Conservation (phyloP, 2,113 vertebrate genomes). For the Colius striatus region DNA sequence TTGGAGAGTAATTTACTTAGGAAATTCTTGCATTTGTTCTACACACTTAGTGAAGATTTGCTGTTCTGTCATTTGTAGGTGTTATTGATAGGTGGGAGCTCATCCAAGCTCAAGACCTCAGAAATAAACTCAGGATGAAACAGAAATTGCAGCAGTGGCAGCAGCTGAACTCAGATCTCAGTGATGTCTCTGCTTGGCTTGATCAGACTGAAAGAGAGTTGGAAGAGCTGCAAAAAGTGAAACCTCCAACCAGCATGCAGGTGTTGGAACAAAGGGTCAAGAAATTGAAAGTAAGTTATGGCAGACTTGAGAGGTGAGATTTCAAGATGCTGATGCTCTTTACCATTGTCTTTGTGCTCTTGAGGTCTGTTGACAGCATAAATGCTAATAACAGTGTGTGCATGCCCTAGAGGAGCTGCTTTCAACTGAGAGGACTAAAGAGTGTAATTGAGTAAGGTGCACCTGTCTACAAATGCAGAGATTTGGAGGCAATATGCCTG, state of each 20-base stretch:
- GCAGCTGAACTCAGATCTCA: constrained; percentile 84
- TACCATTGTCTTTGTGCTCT: neutral
- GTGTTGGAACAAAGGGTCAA: constrained; percentile 78
- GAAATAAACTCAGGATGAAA: constrained; percentile 68
- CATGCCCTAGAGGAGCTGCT: neutral
- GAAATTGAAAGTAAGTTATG: constrained; percentile 81
- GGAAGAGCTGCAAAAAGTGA: constrained; percentile 71
- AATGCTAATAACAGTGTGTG: neutral
- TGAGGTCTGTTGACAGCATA: neutral
- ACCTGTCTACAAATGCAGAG: neutral
- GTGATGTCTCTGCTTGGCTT: constrained; percentile 83
- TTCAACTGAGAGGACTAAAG: neutral
- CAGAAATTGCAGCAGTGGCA: constrained; percentile 81
- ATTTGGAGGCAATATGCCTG: neutral
- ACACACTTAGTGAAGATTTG: neutral
- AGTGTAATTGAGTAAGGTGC: neutral
- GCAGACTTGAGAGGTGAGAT: neutral
- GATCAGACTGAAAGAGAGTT: constrained; percentile 81
- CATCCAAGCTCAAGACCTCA: constrained; percentile 78
- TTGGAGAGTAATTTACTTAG: neutral
- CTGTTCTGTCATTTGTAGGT: constrained; percentile 70
- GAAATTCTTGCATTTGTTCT: neutral
- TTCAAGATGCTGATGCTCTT: neutral
- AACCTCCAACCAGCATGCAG: constrained; percentile 67
- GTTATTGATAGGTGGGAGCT: constrained; percentile 92